Percentiles rank a stretch among this genome's conserved stretches.
These are phyloP conservation scores for Eulemur mongoz DNA, from an alignment of 2,797 vertebrate genomes.

Conservation along the genomic window DNA sequence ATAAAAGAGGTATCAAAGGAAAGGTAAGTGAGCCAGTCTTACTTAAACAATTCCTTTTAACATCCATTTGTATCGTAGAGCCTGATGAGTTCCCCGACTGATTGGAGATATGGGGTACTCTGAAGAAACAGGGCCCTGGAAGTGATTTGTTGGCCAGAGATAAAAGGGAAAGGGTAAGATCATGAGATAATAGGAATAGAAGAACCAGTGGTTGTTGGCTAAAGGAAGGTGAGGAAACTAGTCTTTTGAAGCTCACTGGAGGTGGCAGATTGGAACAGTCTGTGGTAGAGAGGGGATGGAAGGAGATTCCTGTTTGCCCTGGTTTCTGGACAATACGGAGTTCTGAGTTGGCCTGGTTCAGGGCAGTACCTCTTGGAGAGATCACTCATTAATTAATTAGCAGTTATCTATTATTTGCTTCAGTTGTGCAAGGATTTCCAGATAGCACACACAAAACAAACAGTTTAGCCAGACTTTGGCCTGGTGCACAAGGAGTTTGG, in stretches of 20 bases:
- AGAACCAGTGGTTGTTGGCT: not conserved
- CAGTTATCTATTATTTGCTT: constrained; percentile 58
- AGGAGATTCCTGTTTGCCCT: constrained; percentile 22
- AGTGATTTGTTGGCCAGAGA: constrained; percentile 27
- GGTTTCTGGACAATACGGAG: constrained; percentile 22
- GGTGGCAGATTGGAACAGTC: not conserved
- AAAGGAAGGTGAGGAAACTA: constrained; percentile 38
- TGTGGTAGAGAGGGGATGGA: not conserved
- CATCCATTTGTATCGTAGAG: not conserved
- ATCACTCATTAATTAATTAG: constrained; percentile 47
- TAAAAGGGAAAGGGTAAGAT: not conserved
- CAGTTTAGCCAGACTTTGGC: constrained; percentile 57
- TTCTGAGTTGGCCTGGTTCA: constrained; percentile 52
- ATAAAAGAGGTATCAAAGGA: constrained; percentile 22
- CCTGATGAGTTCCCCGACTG: not conserved
- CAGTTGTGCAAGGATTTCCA: constrained; percentile 52
- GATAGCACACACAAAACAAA: not conserved
- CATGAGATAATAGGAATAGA: constrained; percentile 15
- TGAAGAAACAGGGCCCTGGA: not conserved
- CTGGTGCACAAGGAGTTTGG: constrained; percentile 39
- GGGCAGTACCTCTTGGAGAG: constrained; percentile 43
- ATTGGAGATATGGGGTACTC: not conserved
- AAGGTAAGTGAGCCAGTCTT: constrained; percentile 36
- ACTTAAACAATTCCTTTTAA: not conserved
- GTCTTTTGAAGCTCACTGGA: constrained; percentile 42